Conservation (phyloP, 2,797 vertebrate genomes). For the Ammospiza maritima region DNA sequence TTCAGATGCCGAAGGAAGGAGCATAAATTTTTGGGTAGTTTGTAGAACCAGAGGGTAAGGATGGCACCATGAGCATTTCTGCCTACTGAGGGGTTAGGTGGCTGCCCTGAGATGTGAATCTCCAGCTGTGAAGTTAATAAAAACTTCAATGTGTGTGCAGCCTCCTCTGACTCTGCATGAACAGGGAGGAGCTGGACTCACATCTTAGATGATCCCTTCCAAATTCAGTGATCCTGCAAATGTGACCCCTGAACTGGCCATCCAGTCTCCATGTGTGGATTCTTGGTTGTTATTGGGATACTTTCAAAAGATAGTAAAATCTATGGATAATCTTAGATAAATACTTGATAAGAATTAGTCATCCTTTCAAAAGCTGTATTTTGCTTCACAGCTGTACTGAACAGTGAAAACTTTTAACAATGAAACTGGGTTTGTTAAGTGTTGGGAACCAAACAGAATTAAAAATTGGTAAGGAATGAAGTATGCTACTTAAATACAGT, state of each 20-base stretch:
- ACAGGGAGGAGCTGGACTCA: neutral
- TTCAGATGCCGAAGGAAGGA: neutral
- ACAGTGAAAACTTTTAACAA: neutral
- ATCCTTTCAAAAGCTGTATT: neutral
- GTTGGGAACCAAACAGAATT: neutral
- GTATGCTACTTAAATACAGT: neutral
- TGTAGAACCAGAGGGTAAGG: neutral
- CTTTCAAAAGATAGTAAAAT: neutral
- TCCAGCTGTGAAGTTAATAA: neutral
- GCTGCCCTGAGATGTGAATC: neutral
- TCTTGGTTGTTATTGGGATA: neutral
- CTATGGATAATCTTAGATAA: neutral
- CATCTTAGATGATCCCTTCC: neutral
- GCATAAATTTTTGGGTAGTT: neutral
- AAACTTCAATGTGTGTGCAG: neutral
- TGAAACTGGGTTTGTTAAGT: neutral
- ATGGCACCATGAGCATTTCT: neutral
- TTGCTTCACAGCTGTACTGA: neutral
- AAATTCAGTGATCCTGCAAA: neutral
- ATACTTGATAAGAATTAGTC: neutral
- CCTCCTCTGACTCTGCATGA: rapidly evolving
- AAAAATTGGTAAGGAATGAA: neutral
- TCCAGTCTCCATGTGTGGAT: neutral
- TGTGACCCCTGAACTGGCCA: too few relatives aligned
- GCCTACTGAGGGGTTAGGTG: neutral